Base-by-base conservation (phyloP, 2,888 invertebrate species). In the Endomychus coccineus region DNA sequence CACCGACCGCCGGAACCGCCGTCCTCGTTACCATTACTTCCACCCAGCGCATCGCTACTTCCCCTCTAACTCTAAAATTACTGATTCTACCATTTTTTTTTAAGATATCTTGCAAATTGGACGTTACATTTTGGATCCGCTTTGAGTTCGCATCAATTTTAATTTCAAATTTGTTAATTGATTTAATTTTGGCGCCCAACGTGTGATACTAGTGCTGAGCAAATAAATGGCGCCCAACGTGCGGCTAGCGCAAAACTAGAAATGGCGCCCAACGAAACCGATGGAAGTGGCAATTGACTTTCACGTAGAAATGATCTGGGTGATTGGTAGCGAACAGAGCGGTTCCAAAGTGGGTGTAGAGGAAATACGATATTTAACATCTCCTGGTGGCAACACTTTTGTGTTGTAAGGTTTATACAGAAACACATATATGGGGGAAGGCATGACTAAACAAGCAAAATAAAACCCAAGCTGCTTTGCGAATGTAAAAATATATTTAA, bases 401-500 rank as follows among this genome's bases (percentile, higher is more conserved):
- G 31, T 38, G 38, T 38, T 38, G 38, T 25, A 38, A 33, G 38
- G 27, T 29, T 38, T 27, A 28, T 27, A 38, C 38, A 38, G 27
- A 19, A 27, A 38, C 27, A 21, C 21, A 38, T 38, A 32, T 32
- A 35, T 27, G 16, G 19, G 36, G 36, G 38, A 27, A 38, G 32
- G 38, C 38, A 33, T 15, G 27, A 38, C 32, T 38, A 38, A 35
- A 29, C 31, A 61, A 61, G 61, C 59, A 60, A 64, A 64, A 65
- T 64, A 63, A 65, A 64, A 64, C 63, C 63, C 63, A 64, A 65
- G 64, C 64, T 60, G 58, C 61, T 57, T 56, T 59, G 63, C 64
- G 61, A 64, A 62, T 64, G 65, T 64, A 66, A 66, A 66, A 66
- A 66, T 66, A 66, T 66, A 66, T 66, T 66, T 66, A 59, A 66